Base-by-base conservation (phyloP, 2,888 invertebrate species). In the Phaonia tiefii region DNA sequence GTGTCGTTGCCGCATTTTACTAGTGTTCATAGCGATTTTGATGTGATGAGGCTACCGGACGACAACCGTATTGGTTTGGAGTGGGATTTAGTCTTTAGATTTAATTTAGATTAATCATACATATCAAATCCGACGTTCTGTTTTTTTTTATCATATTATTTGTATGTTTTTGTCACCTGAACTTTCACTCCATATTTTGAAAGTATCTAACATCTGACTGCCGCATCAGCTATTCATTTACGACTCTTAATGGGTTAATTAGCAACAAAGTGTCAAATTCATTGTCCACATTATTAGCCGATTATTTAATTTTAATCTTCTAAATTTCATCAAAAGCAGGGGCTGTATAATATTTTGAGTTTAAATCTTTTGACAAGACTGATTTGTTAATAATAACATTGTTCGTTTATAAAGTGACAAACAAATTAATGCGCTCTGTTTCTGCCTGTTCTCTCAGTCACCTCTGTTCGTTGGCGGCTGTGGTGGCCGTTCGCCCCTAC, bases 281-380 rank as follows among this genome's bases (percentile, higher is more conserved):
- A 13, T 63, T 63, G 63, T 63, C 39, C 13, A 1, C 17, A 11
- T 63, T 63, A 63, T 63, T 39, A 10, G 26, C 0, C 17, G 22
- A 22, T 13, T 20, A 20, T 20, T 42, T 39, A 11, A 39, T 56
- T 71, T 72, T 81, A 81, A 81, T 81, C 78, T 72, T 63, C 78
- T 75, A 81, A 81, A 75, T 75, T 69, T 72, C 75, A 75, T 75
- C 78, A 78, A 81, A 81, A 69, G 8, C 3, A 31, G 8, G 31
- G 8, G 3, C 75, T 78, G 75, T 69, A 63, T 67, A 69, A 78
- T 75, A 81, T 78, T 31, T 31, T 78, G 75, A 81, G 81, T 71
- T 72, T 81, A 75, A 81, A 81, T 75, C 75, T 69, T 81, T 81
- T 81, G 81, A 81, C 81, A 78, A 81, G 75, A 81, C 69, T 65